phyloP scores from a whole-genome alignment of 2,113 vertebrate genomes.

The Pseudorhombus dupliciocellatus region DNA sequence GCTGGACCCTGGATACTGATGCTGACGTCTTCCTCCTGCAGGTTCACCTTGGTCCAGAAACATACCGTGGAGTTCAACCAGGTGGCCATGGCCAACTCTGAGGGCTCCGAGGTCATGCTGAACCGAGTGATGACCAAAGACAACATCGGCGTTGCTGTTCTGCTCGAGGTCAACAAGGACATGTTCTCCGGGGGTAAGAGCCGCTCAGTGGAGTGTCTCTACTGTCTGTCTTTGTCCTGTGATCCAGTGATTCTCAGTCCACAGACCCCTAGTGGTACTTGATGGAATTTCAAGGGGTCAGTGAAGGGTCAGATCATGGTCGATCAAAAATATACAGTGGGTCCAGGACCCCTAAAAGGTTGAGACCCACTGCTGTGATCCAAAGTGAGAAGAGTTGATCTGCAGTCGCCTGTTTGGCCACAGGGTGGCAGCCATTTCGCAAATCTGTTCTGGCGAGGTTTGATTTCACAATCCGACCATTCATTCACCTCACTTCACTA shows the following conservation, averaged over 20 bases:
- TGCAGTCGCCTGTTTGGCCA: not conserved
- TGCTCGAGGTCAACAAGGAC: constrained; percentile 94
- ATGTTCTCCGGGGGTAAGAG: constrained; percentile 88
- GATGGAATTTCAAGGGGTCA: no score
- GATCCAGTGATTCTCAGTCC: no score
- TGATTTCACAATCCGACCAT: not conserved
- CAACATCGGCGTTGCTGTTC: constrained; percentile 95
- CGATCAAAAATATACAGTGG: no score
- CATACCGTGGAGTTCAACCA: constrained; percentile 99
- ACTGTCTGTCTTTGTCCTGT: no score
- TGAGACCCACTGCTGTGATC: no score
- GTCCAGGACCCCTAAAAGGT: no score
- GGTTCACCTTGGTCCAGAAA: constrained; percentile 95
- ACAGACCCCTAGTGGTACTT: no score
- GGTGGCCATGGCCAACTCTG: constrained; percentile 98
- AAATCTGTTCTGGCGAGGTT: not conserved
- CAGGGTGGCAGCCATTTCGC: not conserved
- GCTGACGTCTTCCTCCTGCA: constrained; percentile 58
- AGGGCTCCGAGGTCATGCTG: constrained; percentile 98
- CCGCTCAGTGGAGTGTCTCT: not conserved
- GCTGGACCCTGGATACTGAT: not conserved
- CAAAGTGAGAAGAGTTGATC: no score
- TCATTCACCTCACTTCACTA: not conserved
- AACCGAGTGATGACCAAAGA: constrained; percentile 99
- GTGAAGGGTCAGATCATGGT: no score